Evolutionary conservation across 1,140 invertebrate genomes (phyloP).

Genomic region (Goniozus legneri): DNA sequence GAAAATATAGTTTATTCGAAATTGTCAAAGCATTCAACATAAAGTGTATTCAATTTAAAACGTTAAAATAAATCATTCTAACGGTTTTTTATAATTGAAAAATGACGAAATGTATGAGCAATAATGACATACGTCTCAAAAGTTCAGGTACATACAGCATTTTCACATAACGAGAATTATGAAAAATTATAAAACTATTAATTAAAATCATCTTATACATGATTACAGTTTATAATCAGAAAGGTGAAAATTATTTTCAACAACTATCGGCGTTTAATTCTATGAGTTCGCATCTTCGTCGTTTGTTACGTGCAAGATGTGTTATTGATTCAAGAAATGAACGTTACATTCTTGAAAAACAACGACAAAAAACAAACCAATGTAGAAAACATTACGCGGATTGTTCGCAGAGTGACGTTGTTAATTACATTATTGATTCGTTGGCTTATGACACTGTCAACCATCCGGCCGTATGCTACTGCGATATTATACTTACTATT

Average conservation of each 20-base stretch:
- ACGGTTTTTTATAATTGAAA: too few species aligned
- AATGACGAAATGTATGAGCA: constrained; percentile 38
- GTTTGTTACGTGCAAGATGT: constrained; percentile 41
- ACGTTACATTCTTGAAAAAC: constrained; percentile 26
- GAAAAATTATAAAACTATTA: too few species aligned
- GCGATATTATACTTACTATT: too few species aligned
- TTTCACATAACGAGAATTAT: too few species aligned
- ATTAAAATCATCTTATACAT: too few species aligned
- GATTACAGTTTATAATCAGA: constrained; percentile 41
- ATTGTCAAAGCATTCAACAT: too few species aligned
- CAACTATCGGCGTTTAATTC: constrained; percentile 45
- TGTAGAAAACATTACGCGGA: constrained; percentile 13
- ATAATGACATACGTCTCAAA: constrained; percentile 33
- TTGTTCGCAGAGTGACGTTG: constrained; percentile 17
- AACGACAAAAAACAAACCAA: constrained; percentile 23
- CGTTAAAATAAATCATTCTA: too few species aligned
- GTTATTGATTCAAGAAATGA: constrained; percentile 42
- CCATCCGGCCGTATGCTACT: constrained; percentile 39
- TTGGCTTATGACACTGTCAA: constrained; percentile 44
- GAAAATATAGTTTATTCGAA: too few species aligned
- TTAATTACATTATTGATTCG: constrained; percentile 40
- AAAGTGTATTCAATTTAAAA: background rate
- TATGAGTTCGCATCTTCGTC: constrained; percentile 42
- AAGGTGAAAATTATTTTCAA: constrained; percentile 41
- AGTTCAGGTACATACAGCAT: constrained; percentile 48